A percentile compares a stretch with the other conserved stretches of the same genome.
Evolutionary conservation across 2,113 vertebrate genomes (phyloP).

Genomic region (Hystrix brachyura): DNA sequence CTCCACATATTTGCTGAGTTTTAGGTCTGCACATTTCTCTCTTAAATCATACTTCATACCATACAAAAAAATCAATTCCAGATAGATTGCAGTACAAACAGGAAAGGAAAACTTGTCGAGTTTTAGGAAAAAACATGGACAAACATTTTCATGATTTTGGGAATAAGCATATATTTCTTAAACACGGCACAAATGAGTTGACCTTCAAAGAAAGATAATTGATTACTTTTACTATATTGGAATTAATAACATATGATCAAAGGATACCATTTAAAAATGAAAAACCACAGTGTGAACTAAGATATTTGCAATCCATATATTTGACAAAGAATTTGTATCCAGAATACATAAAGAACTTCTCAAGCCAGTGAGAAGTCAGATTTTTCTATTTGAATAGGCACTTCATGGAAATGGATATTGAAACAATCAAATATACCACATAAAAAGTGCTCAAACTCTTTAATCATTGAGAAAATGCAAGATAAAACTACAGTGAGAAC

Average conservation of each 20-base stretch:
- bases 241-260: not conserved
- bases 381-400: not conserved
- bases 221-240: not conserved
- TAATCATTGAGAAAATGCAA: not conserved
- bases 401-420: not conserved
- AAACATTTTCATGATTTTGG: constrained; percentile 2
- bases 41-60: not conserved
- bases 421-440: not conserved
- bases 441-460: constrained; percentile 7
- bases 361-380: not conserved
- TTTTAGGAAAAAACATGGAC: not conserved
- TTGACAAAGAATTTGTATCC: not conserved
- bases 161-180: not conserved
- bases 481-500: constrained; percentile 6
- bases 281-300: not conserved
- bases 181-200: not conserved
- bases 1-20: not conserved
- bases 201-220: not conserved
- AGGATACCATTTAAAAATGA: not conserved
- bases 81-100: not conserved
- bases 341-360: constrained; percentile 2
- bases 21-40: not conserved
- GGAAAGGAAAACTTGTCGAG: not conserved
- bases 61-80: not conserved
- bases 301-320: not conserved